These are phyloP conservation scores for Herminia tarsipennalis DNA, from an alignment of 2,888 invertebrate species.

Conservation along the genomic window DNA sequence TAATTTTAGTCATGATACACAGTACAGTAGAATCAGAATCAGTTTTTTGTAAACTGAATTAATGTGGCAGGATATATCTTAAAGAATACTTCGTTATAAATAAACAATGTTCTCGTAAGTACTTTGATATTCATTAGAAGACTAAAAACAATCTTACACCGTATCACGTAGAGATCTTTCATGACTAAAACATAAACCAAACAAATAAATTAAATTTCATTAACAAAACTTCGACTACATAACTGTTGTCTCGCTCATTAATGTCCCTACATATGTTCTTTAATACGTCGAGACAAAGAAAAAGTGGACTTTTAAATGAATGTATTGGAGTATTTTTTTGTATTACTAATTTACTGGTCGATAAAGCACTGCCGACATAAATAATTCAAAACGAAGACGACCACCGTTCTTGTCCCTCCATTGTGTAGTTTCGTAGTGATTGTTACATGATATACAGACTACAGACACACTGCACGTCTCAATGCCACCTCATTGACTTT, in stretches of 20 bases:
- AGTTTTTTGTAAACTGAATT: too few species aligned
- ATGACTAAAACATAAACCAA: constrained; percentile 19
- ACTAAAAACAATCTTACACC: too few species aligned
- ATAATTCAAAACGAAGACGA: constrained; percentile 76
- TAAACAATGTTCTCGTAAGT: too few species aligned
- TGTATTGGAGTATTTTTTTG: constrained; percentile 57
- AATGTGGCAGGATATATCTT: too few species aligned
- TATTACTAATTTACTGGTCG: constrained; percentile 72
- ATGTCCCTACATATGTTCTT: constrained; percentile 41
- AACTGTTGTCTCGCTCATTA: constrained; percentile 54
- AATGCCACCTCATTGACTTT: constrained; percentile 42
- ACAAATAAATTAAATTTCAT: constrained; percentile 48
- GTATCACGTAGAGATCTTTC: constrained; percentile 20
- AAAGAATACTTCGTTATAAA: too few species aligned
- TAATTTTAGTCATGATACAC: too few species aligned
- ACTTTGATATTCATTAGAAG: too few species aligned
- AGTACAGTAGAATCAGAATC: too few species aligned
- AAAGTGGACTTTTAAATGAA: constrained; percentile 63
- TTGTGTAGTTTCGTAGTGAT: constrained; percentile 62
- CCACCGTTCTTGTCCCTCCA: constrained; percentile 69
- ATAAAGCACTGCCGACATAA: constrained; percentile 73
- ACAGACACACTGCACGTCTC: constrained; percentile 42
- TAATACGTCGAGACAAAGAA: constrained; percentile 58
- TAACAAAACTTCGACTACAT: constrained; percentile 43
- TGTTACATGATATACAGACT: constrained; percentile 45